phyloP scores from a whole-genome alignment of 2,797 vertebrate species.

The Rhyacichthys aspro region DNA sequence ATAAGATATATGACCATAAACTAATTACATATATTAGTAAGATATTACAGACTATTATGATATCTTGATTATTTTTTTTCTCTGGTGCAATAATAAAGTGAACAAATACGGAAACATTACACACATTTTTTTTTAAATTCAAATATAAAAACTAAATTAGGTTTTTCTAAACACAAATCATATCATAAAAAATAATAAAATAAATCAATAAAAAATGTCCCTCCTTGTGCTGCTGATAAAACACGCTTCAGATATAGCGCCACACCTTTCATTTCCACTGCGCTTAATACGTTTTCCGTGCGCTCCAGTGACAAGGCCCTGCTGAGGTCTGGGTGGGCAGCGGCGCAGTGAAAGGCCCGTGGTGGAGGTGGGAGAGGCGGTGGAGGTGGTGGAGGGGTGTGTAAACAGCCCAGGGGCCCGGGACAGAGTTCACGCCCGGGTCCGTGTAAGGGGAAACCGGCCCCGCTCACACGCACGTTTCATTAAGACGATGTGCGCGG shows the following conservation, averaged over 20 bases:
- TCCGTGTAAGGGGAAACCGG: constrained; percentile 80
- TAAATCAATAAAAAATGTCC: background rate
- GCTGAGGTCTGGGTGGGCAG: constrained; percentile 70
- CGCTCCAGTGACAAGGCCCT: constrained; percentile 20
- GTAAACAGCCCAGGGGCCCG: constrained; percentile 84
- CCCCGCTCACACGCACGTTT: constrained; percentile 76
- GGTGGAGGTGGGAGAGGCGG: constrained; percentile 65
- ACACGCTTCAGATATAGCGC: background rate
- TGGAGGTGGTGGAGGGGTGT: constrained; percentile 39
- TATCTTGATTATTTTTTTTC: background rate
- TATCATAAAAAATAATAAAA: background rate
- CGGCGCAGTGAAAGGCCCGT: constrained; percentile 78
- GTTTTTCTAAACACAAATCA: too few relatives aligned
- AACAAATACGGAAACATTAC: background rate
- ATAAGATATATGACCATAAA: too few relatives aligned
- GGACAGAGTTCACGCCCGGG: constrained; percentile 87
- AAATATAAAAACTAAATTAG: too few relatives aligned
- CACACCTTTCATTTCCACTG: constrained; percentile 8
- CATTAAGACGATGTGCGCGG: constrained; percentile 77
- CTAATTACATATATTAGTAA: too few relatives aligned
- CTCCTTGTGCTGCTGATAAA: background rate
- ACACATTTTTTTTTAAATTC: too few relatives aligned
- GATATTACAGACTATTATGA: background rate
- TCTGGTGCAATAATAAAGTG: background rate
- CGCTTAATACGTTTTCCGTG: constrained; percentile 6